Percentiles rank a stretch among this genome's conserved stretches.
Conservation (phyloP, 2,888 invertebrate species). For the Nipponacmea schrenckii region DNA sequence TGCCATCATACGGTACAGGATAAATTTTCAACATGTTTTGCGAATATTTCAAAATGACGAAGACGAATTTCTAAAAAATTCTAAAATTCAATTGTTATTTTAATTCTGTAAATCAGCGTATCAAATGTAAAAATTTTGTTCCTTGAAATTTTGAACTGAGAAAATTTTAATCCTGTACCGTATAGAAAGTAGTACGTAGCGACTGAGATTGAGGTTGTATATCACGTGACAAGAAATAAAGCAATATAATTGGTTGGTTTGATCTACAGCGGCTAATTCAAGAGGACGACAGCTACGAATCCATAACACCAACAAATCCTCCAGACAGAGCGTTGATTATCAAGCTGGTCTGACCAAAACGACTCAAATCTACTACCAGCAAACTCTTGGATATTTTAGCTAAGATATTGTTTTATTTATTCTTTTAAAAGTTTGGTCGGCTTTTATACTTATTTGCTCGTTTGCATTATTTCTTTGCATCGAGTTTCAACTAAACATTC, state of each 20-base stretch:
- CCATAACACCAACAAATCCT: conserved; percentile 23
- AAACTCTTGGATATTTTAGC: neutral
- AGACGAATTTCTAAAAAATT: too few species aligned
- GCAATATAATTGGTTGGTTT: conserved; percentile 51
- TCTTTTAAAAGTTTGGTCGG: neutral
- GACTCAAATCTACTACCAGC: neutral
- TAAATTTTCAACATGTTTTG: too few species aligned
- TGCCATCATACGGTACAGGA: too few species aligned
- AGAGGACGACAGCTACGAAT: conserved; percentile 40
- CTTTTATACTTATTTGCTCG: conserved; percentile 3
- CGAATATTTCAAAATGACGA: too few species aligned
- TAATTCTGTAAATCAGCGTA: too few species aligned
- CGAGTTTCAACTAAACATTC: conserved; percentile 13
- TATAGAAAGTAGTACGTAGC: too few species aligned
- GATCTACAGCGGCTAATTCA: conserved; percentile 58
- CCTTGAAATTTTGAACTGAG: too few species aligned
- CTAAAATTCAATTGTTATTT: too few species aligned
- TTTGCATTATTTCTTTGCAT: conserved; percentile 3
- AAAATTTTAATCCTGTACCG: too few species aligned
- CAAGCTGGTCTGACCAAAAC: neutral
- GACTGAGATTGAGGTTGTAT: conserved; percentile 23
- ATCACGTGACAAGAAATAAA: conserved; percentile 44
- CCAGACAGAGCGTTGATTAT: conserved; percentile 8
- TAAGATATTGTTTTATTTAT: conserved; percentile 1
- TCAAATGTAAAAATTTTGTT: too few species aligned